Evolutionary conservation across 1,140 invertebrate genomes (phyloP), one percentile per base, ranked within the genome.

Genomic region (Heliconius congener): DNA sequence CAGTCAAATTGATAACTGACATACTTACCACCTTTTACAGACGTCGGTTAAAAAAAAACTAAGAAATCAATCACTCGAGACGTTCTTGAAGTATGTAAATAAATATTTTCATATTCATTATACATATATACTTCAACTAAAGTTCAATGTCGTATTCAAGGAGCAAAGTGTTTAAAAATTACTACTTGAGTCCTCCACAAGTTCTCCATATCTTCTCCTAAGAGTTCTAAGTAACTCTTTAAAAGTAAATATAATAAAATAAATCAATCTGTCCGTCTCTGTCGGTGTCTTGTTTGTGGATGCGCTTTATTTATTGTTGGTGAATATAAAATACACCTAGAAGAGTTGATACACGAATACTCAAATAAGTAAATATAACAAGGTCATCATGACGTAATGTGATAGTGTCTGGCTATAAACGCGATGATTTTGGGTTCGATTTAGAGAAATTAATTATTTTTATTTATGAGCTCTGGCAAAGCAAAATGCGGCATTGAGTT

Each of bases 261-360:
- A 87, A 87, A 87, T 85, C 84, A 85, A 83, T 84, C 78, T 60
- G 73, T 66, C 13, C 27, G 60, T 77, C 55, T 71, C 71, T 82
- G 81, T 83, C 79, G 77, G 70, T 66, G 55, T 83, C 80, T 30
- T 66, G 60, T 30, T 66, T 66, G 60, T 27, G 11, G 27, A 86
- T 85, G 85, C 75, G 52, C 71, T 80, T 85, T 83, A 82, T 83
- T 85, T 82, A 85, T 85, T 75, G 81, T 71, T 60, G 76, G 81
- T 82, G 85, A 85, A 84, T 82, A 83, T 66, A 72, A 72, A 57
- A 77, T 66, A 30, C 30, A 77, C 27, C 0, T 30, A 66, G 4
- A 11, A 66, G 23, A 66, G 30, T 27, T 66, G 27, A 30, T 66
- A 66, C 30, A 57, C n/a, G 19, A 19, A 19, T 52, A 19, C 18